Evolutionary conservation across 2,113 vertebrate species (phyloP).

Genomic region (Gobius niger): DNA sequence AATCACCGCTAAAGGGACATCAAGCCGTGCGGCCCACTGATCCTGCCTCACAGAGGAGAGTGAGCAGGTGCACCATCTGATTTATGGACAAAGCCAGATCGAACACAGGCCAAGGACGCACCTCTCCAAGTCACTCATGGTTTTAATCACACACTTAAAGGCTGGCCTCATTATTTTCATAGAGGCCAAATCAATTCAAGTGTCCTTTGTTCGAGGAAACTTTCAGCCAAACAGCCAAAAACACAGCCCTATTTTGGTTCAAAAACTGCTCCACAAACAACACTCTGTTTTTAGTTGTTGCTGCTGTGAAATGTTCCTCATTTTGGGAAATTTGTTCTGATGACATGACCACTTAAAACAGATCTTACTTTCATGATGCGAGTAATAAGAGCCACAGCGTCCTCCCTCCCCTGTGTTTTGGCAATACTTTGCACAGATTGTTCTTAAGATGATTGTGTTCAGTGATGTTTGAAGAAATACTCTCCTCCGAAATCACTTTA

Average conservation of each 20-base stretch:
- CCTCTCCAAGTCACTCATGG: slow-evolving; percentile 55
- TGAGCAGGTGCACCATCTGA: slow-evolving; percentile 70
- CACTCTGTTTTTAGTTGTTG: slow-evolving; percentile 7
- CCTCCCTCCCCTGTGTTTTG: not conserved
- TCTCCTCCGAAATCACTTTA: no score
- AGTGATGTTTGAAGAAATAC: no score
- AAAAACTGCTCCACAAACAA: slow-evolving; percentile 7
- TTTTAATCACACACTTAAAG: slow-evolving; percentile 52
- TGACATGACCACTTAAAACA: slow-evolving; percentile 12
- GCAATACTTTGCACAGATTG: not conserved
- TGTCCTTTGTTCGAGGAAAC: slow-evolving; percentile 52
- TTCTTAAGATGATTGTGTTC: no score
- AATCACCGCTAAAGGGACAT: slow-evolving; percentile 69
- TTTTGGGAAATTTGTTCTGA: slow-evolving; percentile 3
- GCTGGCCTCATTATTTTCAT: slow-evolving; percentile 65
- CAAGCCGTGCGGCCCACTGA: slow-evolving; percentile 67
- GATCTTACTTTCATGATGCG: not conserved
- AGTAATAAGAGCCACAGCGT: not conserved
- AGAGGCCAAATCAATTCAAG: slow-evolving; percentile 55
- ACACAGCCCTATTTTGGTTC: slow-evolving; percentile 32
- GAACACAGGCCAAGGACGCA: slow-evolving; percentile 58
- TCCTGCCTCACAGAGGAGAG: slow-evolving; percentile 65
- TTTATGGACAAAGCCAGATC: slow-evolving; percentile 57
- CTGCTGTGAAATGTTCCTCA: slow-evolving; percentile 17
- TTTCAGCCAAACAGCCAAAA: slow-evolving; percentile 37